phyloP scores from a whole-genome alignment of 1,140 invertebrate species.

The Pseudomyrmex pallidus region DNA sequence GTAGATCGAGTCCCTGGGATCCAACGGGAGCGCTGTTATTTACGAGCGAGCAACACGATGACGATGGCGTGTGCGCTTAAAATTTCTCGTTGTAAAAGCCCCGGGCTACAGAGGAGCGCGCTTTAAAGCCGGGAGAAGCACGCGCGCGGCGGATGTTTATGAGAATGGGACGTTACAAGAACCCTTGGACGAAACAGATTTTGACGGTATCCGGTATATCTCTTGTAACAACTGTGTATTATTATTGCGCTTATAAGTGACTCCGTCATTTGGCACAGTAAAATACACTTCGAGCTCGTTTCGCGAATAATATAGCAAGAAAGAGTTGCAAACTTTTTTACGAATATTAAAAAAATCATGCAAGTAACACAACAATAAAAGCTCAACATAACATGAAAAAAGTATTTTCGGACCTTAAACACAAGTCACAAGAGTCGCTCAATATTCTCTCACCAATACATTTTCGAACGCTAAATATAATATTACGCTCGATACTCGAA shows the following conservation, averaged over 20 bases:
- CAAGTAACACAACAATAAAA: too few relatives aligned
- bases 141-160: conserved; percentile 7
- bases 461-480: neutral
- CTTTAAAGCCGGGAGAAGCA: conserved; percentile 17
- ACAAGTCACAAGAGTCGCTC: too few relatives aligned
- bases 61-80: conserved; percentile 34
- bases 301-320: too few relatives aligned
- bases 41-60: conserved; percentile 43
- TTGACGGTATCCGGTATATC: neutral
- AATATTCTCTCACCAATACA: too few relatives aligned
- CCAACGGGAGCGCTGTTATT: conserved; percentile 43
- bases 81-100: conserved; percentile 54
- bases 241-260: neutral
- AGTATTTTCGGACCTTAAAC: too few relatives aligned
- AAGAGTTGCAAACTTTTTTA: too few relatives aligned
- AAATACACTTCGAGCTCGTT: neutral
- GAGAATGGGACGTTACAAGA: neutral
- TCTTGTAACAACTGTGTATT: neutral
- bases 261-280: neutral
- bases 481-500: neutral
- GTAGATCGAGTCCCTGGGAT: conserved; percentile 37
- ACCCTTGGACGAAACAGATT: conserved; percentile 32
- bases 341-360: too few relatives aligned
- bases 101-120: neutral
- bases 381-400: too few relatives aligned